Percentiles rank a stretch among this genome's conserved stretches.
Evolutionary conservation across 2,113 vertebrate genomes (phyloP).

Genomic region (Pseudopipra pipra): DNA sequence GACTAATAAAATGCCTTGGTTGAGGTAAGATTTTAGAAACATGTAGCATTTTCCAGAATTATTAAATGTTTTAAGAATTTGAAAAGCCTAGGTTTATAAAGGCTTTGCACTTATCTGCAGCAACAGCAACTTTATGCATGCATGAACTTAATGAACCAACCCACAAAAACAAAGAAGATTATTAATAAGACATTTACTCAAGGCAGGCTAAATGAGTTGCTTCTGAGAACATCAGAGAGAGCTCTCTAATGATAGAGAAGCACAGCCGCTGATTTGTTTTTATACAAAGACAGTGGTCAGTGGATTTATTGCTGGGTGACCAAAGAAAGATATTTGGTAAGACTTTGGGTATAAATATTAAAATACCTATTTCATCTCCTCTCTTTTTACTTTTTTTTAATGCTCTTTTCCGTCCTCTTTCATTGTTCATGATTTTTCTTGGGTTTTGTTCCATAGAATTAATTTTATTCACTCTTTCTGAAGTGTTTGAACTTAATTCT

Average conservation of each 20-base stretch:
- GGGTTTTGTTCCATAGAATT: background rate
- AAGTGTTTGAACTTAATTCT: background rate
- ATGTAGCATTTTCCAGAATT: background rate
- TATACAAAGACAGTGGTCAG: background rate
- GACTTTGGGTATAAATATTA: background rate
- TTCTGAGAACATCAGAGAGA: slow-evolving; percentile 1
- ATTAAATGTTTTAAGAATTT: slow-evolving; percentile 2
- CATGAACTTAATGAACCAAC: slow-evolving; percentile 48
- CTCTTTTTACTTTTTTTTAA: background rate
- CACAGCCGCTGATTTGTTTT: background rate
- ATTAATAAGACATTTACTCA: slow-evolving; percentile 45
- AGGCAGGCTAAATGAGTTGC: slow-evolving; percentile 16
- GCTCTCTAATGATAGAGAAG: background rate
- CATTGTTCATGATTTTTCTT: background rate
- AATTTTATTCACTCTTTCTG: background rate
- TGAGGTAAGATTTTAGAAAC: background rate
- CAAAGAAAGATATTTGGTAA: background rate
- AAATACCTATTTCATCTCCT: background rate
- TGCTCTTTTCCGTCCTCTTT: background rate
- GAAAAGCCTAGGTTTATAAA: background rate
- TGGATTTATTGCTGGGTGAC: background rate
- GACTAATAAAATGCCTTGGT: background rate
- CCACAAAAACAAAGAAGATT: slow-evolving; percentile 43
- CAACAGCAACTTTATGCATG: slow-evolving; percentile 37
- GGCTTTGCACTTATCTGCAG: slow-evolving; percentile 26